Evolutionary conservation across 2,888 invertebrate species (phyloP), one percentile per base, ranked within the genome.

Genomic region (Drosophila putrida): DNA sequence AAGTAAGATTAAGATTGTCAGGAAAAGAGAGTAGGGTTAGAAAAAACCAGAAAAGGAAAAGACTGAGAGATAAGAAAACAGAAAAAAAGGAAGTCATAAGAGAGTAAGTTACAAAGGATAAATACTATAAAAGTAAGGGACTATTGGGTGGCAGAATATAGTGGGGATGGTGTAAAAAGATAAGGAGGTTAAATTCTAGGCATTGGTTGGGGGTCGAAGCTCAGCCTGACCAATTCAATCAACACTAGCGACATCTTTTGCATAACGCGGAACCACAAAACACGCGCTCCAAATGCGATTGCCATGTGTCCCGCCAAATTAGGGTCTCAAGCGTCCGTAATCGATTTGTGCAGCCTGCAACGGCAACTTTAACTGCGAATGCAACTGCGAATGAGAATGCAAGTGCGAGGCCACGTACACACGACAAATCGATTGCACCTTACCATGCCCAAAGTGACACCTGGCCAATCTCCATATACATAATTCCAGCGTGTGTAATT

Each of bases 381-480:
- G 11, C n/a, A 43, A 51, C 38, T n/a, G n/a, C 38, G 5, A 41
- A 4, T 53, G 39, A 10, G 33, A 33, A 33, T 66, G 60, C 13
- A 58, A 66, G 55, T 59, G 55, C 54, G 76, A 59, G 62, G 47
- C 55, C 53, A 88, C 82, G 88, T 82, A 82, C 57, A 82, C 82
- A 88, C 82, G 88, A 83, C 82, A 83, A 83, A 84, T 88, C 87
- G 87, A 84, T 84, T 84, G 87, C 87, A 78, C 70, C 64, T 77
- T 41, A 71, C 70, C 71, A 66, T 80, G 83, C 72, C 72, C 79
- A 79, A 75, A 59, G 64, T 73, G 67, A 61, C 88, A 87, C 76
- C 88, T 81, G 88, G 77, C 11, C 79, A 78, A 66, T 55, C 41
- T 67, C 66, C 39, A 51, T 25, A 8, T 11, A 20, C 27, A 41